Conservation (phyloP, 2,888 invertebrate species). For the Julus scanicus region DNA sequence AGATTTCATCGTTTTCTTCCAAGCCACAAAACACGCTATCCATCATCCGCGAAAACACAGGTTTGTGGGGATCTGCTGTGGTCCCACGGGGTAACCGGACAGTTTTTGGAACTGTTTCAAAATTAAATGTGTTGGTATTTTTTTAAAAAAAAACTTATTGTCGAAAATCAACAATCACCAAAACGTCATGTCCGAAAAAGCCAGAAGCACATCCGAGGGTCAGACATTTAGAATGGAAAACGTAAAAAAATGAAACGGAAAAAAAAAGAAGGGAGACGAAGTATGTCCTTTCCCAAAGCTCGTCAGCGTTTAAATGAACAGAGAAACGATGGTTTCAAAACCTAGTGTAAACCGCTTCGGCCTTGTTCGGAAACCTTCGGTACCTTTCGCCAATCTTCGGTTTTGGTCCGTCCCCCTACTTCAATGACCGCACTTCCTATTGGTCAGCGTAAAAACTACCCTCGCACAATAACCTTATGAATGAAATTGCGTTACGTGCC, state of each 20-base stretch:
- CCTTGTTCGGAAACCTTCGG: not conserved
- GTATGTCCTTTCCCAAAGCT: not conserved
- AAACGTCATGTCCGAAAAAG: not conserved
- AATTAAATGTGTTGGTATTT: too few relatives aligned
- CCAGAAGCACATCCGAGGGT: not conserved
- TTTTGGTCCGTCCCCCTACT: not conserved
- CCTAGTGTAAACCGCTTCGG: not conserved
- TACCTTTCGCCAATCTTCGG: not conserved
- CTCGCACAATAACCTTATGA: not conserved
- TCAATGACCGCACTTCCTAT: not conserved
- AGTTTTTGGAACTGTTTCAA: not conserved
- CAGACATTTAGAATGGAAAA: not conserved
- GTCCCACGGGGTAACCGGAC: too few relatives aligned
- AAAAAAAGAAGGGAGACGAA: not conserved
- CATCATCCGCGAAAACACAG: slow-evolving; percentile 55
- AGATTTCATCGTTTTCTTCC: slow-evolving; percentile 58
- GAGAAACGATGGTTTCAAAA: not conserved
- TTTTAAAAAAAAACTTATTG: too few relatives aligned
- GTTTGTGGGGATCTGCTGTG: not conserved
- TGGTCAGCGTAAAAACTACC: not conserved
- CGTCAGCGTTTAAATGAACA: not conserved
- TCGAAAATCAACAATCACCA: not conserved
- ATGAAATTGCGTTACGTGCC: slow-evolving; percentile 9
- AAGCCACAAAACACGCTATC: slow-evolving; percentile 57
- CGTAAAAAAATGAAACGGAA: not conserved